These are phyloP conservation scores for Keiferia lycopersicella DNA, from an alignment of 2,888 invertebrate genomes.

Conservation along the genomic window DNA sequence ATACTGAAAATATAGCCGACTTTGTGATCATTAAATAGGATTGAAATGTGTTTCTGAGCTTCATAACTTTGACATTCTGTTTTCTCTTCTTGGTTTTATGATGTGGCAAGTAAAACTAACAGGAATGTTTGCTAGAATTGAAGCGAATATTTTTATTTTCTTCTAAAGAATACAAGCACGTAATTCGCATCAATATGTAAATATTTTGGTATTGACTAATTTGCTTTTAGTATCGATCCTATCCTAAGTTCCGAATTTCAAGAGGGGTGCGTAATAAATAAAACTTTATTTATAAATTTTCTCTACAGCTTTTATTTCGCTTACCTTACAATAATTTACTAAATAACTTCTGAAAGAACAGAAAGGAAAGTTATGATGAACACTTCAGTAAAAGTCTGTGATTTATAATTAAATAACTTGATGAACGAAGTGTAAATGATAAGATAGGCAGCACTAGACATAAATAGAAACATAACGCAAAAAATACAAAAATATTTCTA, in stretches of 20 bases:
- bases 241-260: constrained; percentile 36
- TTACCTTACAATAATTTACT: constrained; percentile 26
- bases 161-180: not conserved
- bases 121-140: not conserved
- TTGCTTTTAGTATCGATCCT: not conserved
- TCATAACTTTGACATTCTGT: no score
- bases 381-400: constrained; percentile 14
- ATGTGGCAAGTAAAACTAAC: no score
- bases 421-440: not conserved
- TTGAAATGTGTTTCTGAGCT: no score
- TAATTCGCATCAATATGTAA: not conserved
- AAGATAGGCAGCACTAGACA: not conserved
- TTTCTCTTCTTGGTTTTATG: no score
- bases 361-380: not conserved
- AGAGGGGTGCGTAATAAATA: constrained; percentile 62
- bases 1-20: no score
- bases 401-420: not conserved
- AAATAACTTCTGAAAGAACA: no score
- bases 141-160: not conserved
- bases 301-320: constrained; percentile 25
- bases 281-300: constrained; percentile 62
- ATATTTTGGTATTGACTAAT: constrained; percentile 8
- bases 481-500: no score
- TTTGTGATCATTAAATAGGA: no score
- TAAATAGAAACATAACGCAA: not conserved